Conservation (phyloP, 2,113 vertebrate species). For the Rhinolophus sinicus region DNA sequence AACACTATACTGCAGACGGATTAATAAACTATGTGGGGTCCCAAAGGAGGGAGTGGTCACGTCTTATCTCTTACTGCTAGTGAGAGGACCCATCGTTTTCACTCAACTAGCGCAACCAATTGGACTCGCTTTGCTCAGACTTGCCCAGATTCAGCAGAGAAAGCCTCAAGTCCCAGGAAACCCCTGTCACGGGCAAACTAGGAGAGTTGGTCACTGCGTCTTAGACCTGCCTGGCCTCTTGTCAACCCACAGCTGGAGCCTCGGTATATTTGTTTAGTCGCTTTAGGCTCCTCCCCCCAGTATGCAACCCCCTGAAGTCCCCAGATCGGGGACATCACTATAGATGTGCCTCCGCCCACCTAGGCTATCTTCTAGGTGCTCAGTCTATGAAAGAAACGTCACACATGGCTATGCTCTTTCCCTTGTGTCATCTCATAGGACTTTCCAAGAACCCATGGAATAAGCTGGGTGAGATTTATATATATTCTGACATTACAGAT, state of each 20-base stretch:
- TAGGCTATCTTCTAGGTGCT: neutral
- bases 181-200: neutral
- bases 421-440: neutral
- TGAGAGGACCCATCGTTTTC: neutral
- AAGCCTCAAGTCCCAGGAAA: neutral
- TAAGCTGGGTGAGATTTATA: neutral
- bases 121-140: neutral
- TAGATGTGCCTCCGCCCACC: neutral
- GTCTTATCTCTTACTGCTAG: neutral
- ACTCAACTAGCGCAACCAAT: neutral
- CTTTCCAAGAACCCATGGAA: neutral
- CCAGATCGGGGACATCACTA: neutral
- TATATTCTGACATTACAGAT: neutral
- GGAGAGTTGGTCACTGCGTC: neutral
- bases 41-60: neutral
- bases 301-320: neutral
- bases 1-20: accelerated
- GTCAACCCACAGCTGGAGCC: neutral
- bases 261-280: neutral
- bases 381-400: neutral
- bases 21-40: accelerated
- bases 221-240: neutral
- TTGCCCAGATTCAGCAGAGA: neutral
- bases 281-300: neutral
- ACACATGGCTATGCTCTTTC: neutral